Evolutionary conservation across 2,888 invertebrate genomes (phyloP), one percentile per base, ranked within the genome.

Genomic region (Tyria jacobaeae): DNA sequence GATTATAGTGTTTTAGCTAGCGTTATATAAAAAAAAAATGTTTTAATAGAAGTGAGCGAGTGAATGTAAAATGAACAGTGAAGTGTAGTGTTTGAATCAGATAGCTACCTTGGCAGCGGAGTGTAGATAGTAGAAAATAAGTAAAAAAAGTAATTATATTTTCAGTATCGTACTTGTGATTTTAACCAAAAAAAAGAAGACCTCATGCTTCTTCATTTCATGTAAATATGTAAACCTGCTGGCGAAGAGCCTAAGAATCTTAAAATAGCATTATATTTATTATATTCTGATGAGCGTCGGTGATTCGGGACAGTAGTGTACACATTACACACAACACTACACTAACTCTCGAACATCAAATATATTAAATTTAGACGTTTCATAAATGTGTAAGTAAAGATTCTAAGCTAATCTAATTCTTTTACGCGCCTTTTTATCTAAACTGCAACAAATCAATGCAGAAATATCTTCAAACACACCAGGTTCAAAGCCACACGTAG

Each of bases 121-220:
- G 85, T 87, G 82, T 90, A 90, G 87, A 82, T 84, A 81, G 71
- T 79, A 74, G 70, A 57, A 64, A 62, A 70, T 73, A 74, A 75
- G 71, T 77, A 80, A 80, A 75, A 76, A 83, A 81, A 80, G 75
- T 82, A 79, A 82, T 85, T 86, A 88, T 89, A 88, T 90, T 90
- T 89, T 89, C 88, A 87, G 75, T 91, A 90, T 85, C 82, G 85
- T 88, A 89, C 85, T 89, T 87, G 93, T 93, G 92, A 93, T 93
- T 90, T 88, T 84, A 91, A 92, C 91, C 92, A 91, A 92, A 92
- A 92, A 91, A 55, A 51, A 86, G 81, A 86, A 81, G 82, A 89
- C 86, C 85, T 87, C 88, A 81, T 81, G 80, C 80, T 84, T 83
- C 83, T 85, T 85, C 83, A 86, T 85, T 84, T 83, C 84, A 79